These are phyloP conservation scores for Cepaea hortensis DNA, from an alignment of 2,888 invertebrate species.

Conservation along the genomic window DNA sequence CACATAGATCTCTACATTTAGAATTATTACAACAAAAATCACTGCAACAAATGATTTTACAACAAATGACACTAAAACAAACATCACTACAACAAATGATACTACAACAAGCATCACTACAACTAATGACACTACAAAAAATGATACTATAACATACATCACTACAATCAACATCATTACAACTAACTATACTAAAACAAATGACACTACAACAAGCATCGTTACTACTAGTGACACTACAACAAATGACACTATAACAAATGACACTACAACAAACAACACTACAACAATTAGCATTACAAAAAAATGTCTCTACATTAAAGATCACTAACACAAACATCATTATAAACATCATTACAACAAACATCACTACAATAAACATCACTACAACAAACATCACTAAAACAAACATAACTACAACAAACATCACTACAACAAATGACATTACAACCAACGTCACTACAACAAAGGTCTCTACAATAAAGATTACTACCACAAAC, in stretches of 20 bases:
- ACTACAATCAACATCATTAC: not conserved
- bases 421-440: not conserved
- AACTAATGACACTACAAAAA: no score
- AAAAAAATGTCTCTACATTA: not conserved
- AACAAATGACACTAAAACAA: no score
- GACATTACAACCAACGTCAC: not conserved
- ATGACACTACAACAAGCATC: not conserved
- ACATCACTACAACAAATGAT: no score
- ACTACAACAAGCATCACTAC: no score
- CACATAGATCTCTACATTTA: no score
- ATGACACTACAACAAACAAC: no score
- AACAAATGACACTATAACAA: not conserved
- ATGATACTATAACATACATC: not conserved
- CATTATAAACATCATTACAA: not conserved
- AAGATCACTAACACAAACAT: slow-evolving; percentile 3
- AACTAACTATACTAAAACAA: not conserved
- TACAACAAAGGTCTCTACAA: not conserved
- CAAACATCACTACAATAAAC: no score
- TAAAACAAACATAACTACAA: not conserved
- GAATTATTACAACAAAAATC: no score
- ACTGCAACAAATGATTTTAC: no score
- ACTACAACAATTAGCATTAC: not conserved
- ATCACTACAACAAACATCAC: not conserved
- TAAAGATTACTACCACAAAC: not conserved
- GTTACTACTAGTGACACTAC: not conserved